phyloP scores from a whole-genome alignment of 2,888 invertebrate genomes.

The Caenorhabditis sinica region DNA sequence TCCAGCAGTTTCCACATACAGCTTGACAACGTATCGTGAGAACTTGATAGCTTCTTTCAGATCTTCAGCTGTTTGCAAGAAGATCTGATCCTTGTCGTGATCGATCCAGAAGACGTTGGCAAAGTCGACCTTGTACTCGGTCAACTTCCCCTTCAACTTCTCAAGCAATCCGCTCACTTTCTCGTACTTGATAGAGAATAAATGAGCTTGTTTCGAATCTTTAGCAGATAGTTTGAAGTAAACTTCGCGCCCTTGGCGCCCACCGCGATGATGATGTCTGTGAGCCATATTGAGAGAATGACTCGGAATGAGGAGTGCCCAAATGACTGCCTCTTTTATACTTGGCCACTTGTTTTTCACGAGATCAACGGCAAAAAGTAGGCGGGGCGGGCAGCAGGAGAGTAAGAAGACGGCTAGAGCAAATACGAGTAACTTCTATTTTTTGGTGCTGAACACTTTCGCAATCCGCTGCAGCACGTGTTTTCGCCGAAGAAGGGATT shows the following conservation, averaged over 20 bases:
- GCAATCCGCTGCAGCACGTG: conserved; percentile 55
- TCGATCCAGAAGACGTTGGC: conserved; percentile 64
- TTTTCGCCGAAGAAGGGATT: conserved; percentile 41
- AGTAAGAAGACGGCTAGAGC: conserved; percentile 57
- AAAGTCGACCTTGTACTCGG: conserved; percentile 51
- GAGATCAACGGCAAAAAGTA: conserved; percentile 63
- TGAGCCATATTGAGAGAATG: conserved; percentile 45
- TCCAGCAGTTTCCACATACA: conserved; percentile 45
- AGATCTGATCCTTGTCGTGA: conserved; percentile 63
- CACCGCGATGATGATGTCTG: conserved; percentile 25
- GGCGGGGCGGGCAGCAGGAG: conserved; percentile 40
- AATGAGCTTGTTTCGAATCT: conserved; percentile 60
- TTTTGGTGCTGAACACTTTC: conserved; percentile 65
- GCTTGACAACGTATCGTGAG: conserved; percentile 47
- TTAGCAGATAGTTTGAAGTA: conserved; percentile 59
- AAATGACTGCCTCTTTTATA: conserved; percentile 36
- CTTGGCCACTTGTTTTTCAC: conserved; percentile 55
- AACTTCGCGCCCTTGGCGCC: conserved; percentile 37
- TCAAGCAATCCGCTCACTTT: conserved; percentile 43
- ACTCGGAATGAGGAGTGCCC: conserved; percentile 6
- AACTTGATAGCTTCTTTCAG: conserved; percentile 56
- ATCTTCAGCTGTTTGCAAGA: conserved; percentile 52
- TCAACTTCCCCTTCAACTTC: conserved; percentile 53
- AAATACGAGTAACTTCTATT: conserved; percentile 49
- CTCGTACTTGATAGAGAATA: conserved; percentile 55